These are phyloP conservation scores for Plagodis pulveraria DNA, from an alignment of 2,888 invertebrate species.

Conservation along the genomic window DNA sequence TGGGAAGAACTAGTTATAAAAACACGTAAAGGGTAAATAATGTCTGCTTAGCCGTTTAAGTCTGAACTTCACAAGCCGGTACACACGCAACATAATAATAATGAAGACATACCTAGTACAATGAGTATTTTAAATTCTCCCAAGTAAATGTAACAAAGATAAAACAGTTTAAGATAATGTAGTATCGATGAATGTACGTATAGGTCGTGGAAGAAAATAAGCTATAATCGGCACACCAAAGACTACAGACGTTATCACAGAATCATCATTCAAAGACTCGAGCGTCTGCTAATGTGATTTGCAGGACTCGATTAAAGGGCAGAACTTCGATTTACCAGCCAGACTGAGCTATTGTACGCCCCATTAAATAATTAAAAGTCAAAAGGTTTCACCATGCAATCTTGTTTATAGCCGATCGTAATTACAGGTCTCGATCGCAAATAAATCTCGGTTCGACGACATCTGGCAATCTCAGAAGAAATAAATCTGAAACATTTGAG, in stretches of 20 bases:
- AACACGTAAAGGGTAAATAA: slow-evolving; percentile 11
- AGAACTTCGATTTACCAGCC: slow-evolving; percentile 42
- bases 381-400: slow-evolving; percentile 62
- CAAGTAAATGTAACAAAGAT: too few species aligned
- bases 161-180: not conserved
- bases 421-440: slow-evolving; percentile 59
- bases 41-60: slow-evolving; percentile 10
- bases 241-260: slow-evolving; percentile 29
- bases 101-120: not conserved
- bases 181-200: slow-evolving; percentile 6
- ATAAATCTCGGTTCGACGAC: slow-evolving; percentile 60
- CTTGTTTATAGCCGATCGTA: slow-evolving; percentile 64
- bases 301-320: slow-evolving; percentile 70
- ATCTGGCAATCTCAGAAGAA: slow-evolving; percentile 47
- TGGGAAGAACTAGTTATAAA: slow-evolving; percentile 29
- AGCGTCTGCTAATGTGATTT: slow-evolving; percentile 35
- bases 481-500: slow-evolving; percentile 39
- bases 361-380: slow-evolving; percentile 71
- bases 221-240: slow-evolving; percentile 1
- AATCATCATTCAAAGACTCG: slow-evolving; percentile 32
- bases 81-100: slow-evolving; percentile 2
- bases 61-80: slow-evolving; percentile 2
- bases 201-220: slow-evolving; percentile 8
- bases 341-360: slow-evolving; percentile 54
- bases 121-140: too few species aligned